A percentile compares a stretch with the other conserved stretches of the same genome.
phyloP scores from a whole-genome alignment of 2,113 vertebrate genomes.

The Muscicapa adusta region DNA sequence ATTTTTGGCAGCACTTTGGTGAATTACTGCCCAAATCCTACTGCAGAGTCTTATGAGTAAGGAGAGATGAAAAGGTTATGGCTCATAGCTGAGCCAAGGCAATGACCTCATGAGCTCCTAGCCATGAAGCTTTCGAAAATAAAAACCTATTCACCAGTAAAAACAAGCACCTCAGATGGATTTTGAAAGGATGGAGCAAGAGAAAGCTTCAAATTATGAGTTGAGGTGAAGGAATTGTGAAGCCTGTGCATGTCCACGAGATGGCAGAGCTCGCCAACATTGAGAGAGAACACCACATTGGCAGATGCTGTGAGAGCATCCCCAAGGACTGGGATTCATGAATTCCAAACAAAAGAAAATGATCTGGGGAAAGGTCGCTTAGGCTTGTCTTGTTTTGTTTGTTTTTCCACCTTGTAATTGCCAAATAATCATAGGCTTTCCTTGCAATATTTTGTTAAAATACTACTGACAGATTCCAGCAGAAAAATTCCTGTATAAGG shows the following conservation, averaged over 20 bases:
- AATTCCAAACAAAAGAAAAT: not conserved
- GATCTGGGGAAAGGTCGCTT: not conserved
- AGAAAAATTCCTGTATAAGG: not conserved
- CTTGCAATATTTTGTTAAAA: not conserved
- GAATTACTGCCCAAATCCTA: not conserved
- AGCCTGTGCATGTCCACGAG: not conserved
- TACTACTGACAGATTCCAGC: not conserved
- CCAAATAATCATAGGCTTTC: not conserved
- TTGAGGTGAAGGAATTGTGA: rapidly evolving
- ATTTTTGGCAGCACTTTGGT: not conserved
- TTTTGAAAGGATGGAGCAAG: not conserved
- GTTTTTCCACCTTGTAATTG: not conserved
- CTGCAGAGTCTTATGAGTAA: not conserved
- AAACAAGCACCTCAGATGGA: not conserved
- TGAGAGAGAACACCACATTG: no score
- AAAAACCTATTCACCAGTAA: not conserved
- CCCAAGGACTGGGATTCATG: rapidly evolving
- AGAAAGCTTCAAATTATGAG: not conserved
- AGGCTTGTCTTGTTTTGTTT: rapidly evolving
- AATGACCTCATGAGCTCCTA: not conserved
- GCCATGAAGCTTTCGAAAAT: not conserved
- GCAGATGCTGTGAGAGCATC: not conserved
- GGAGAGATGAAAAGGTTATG: not conserved
- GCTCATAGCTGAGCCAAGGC: not conserved
- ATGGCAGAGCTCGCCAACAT: not conserved